Percentiles rank a stretch among this genome's conserved stretches.
These are phyloP conservation scores for Zaprionus nigranus DNA, from an alignment of 1,140 invertebrate species.

Conservation along the genomic window DNA sequence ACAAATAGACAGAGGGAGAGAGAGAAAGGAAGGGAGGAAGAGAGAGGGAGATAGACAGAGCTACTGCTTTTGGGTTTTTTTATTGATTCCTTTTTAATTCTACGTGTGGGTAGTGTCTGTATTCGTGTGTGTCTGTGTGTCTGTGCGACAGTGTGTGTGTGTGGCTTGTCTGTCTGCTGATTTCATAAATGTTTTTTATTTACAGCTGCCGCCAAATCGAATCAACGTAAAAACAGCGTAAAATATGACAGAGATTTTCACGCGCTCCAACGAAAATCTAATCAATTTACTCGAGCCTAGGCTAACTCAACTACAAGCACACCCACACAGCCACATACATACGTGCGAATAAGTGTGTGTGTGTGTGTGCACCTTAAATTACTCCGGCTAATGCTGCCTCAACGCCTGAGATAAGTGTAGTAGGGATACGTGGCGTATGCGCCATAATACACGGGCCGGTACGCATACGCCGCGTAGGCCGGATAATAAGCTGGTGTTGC, in stretches of 20 bases:
- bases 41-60: background rate
- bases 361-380: background rate
- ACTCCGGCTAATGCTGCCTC: constrained; percentile 25
- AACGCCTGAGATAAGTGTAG: constrained; percentile 68
- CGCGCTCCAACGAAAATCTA: constrained; percentile 33
- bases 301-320: background rate
- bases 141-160: constrained; percentile 1
- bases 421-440: constrained; percentile 75
- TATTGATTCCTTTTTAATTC: constrained; percentile 76
- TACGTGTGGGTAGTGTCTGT: constrained; percentile 33
- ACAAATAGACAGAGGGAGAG: constrained; percentile 30
- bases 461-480: constrained; percentile 73
- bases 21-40: background rate
- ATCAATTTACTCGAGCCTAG: constrained; percentile 34
- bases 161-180: constrained; percentile 53
- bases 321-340: constrained; percentile 6
- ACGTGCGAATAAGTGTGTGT: background rate
- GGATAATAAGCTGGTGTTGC: constrained; percentile 62
- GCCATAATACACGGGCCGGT: constrained; percentile 68
- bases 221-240: constrained; percentile 50
- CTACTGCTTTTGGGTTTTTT: constrained; percentile 46
- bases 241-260: constrained; percentile 52
- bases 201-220: constrained; percentile 52
- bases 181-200: constrained; percentile 62
- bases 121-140: constrained; percentile 17